These are phyloP conservation scores for Enteromius viviparus DNA, from an alignment of 2,797 vertebrate genomes.

Conservation along the genomic window DNA sequence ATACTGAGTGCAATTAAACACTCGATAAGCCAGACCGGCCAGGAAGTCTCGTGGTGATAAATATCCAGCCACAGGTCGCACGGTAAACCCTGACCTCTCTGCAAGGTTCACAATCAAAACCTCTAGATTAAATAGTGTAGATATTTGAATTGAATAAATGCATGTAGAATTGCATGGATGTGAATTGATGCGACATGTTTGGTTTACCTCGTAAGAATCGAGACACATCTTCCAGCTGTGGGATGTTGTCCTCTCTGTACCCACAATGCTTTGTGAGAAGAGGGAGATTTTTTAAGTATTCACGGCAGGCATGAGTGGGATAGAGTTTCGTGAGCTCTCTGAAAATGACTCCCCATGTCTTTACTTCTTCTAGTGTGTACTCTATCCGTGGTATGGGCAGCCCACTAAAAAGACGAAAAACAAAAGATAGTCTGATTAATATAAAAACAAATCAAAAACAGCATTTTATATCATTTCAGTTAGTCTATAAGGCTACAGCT, in stretches of 20 bases:
- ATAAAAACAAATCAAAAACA: background rate
- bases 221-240: constrained; percentile 94
- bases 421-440: background rate
- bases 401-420: constrained; percentile 74
- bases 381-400: constrained; percentile 91
- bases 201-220: constrained; percentile 87
- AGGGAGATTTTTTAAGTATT: constrained; percentile 94
- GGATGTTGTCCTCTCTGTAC: constrained; percentile 94
- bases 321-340: constrained; percentile 92
- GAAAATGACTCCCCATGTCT: constrained; percentile 93
- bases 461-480: background rate
- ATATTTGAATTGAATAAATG: background rate
- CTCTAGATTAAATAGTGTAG: background rate
- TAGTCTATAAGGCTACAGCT: background rate
- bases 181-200: background rate
- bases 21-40: constrained; percentile 92
- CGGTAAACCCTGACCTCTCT: constrained; percentile 94
- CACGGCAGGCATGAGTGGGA: constrained; percentile 93
- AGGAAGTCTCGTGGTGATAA: constrained; percentile 94
- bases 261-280: constrained; percentile 90
- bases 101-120: constrained; percentile 56
- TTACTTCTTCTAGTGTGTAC: constrained; percentile 90
- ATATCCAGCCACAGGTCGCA: constrained; percentile 94
- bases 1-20: constrained; percentile 97
- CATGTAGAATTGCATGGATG: background rate